These are phyloP conservation scores for Euclidia mi DNA, from an alignment of 2,888 invertebrate species.

Conservation along the genomic window DNA sequence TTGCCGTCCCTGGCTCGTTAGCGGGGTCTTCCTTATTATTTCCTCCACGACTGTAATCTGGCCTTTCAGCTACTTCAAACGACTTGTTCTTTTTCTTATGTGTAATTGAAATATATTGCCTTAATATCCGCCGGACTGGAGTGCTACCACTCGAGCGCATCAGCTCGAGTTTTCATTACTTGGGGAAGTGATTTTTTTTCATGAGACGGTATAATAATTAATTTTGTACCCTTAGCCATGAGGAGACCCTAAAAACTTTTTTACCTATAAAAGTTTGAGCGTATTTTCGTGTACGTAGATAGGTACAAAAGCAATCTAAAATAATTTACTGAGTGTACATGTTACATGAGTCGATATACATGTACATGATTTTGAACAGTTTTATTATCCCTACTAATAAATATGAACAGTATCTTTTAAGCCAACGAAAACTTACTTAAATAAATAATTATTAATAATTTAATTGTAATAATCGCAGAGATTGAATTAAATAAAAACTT, in stretches of 20 bases:
- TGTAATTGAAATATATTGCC: constrained; percentile 90
- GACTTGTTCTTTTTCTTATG: constrained; percentile 90
- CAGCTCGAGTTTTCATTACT: constrained; percentile 89
- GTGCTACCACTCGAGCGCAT: constrained; percentile 85
- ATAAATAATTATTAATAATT: too few relatives aligned
- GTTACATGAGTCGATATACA: too few relatives aligned
- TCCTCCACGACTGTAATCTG: constrained; percentile 86
- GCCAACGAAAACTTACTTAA: too few relatives aligned
- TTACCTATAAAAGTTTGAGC: constrained; percentile 66
- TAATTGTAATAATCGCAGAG: too few relatives aligned
- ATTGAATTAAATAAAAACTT: too few relatives aligned
- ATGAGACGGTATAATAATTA: constrained; percentile 87
- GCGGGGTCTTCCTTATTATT: constrained; percentile 86
- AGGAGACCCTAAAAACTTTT: constrained; percentile 77
- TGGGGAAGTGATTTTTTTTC: constrained; percentile 85
- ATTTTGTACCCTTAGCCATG: constrained; percentile 79
- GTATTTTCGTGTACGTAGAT: constrained; percentile 58
- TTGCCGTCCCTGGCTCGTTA: constrained; percentile 83
- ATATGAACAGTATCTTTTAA: too few relatives aligned
- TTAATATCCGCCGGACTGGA: constrained; percentile 88
- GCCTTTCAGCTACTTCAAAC: constrained; percentile 89
- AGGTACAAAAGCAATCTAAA: constrained; percentile 34
- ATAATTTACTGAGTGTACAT: background rate
- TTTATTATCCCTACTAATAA: too few relatives aligned
- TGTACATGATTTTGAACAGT: too few relatives aligned